These are phyloP conservation scores for Zaprionus vittiger DNA, from an alignment of 1,140 invertebrate genomes.

Conservation along the genomic window DNA sequence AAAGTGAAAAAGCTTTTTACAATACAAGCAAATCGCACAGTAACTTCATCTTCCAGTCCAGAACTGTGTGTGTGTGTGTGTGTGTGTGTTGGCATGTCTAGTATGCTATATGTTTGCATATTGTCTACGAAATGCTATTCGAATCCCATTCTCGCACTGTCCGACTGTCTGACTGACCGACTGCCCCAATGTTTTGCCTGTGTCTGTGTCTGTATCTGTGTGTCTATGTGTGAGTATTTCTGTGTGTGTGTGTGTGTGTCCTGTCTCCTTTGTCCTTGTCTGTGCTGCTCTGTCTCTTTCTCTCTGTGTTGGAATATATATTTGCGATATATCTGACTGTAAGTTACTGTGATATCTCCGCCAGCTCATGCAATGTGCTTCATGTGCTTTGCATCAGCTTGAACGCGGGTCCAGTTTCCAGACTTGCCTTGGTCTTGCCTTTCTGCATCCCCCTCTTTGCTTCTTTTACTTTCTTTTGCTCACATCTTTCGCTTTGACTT, in stretches of 20 bases:
- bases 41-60: constrained; percentile 38
- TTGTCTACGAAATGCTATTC: constrained; percentile 77
- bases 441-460: not conserved
- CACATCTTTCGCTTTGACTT: constrained; percentile 11
- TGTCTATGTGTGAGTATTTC: not conserved
- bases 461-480: constrained; percentile 6
- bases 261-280: constrained; percentile 5
- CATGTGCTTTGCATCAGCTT: constrained; percentile 5
- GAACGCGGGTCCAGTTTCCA: not conserved
- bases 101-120: constrained; percentile 77
- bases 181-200: not conserved
- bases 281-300: not conserved
- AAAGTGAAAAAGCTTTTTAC: constrained; percentile 49
- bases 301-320: constrained; percentile 17
- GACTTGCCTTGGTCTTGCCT: not conserved
- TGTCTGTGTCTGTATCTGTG: constrained; percentile 13
- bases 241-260: constrained; percentile 2
- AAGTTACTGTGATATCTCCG: constrained; percentile 3
- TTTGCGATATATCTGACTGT: constrained; percentile 13
- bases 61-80: constrained; percentile 11
- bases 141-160: constrained; percentile 50
- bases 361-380: not conserved
- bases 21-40: constrained; percentile 59
- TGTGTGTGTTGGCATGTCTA: constrained; percentile 47
- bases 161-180: constrained; percentile 4